Evolutionary conservation across 2,113 vertebrate genomes (phyloP), one percentile per base, ranked within the genome.

Genomic region (Sardina pilchardus): DNA sequence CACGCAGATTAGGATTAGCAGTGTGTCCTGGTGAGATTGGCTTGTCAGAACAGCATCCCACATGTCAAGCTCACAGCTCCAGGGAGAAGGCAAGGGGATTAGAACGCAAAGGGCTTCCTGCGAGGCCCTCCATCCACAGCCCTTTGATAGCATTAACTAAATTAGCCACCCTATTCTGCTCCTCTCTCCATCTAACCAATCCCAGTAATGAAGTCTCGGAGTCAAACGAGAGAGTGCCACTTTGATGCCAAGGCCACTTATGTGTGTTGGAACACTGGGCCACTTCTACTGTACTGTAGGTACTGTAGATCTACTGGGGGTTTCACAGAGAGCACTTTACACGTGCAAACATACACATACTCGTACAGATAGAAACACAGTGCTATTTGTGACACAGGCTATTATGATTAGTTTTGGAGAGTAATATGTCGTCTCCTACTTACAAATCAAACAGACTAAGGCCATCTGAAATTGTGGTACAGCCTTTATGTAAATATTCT

Each of bases 291-390:
- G 30, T 48, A 48, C 47, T 34, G 30, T 2, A 75, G 34, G 12
- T 75, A 14, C 71, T 36, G 30, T 78, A 12, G 30, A 78, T 36
- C 71, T 34, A 75, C 36, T 39, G 14, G 3, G 4, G 16, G 4
- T 14, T 36, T 78, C 30, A 78, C 71, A 78, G 30, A 36, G 30
- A 14, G 2, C 34, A 17, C 16, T 78, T 78, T 17, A 34, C 21
- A 63, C 43, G 19, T 42, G 3, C 48, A 56, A 34, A 56, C 36
- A 83, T 56, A 26, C 75, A 47, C 63, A 86, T 82, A 81, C 56
- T 82, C 82, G 53, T 59, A 48, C 16, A 0, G 48, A 56, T 83
- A 88, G 6, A 78, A 14, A 78, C 71, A 78, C 71, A 17, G 16
- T 30, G n/a, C 9, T 34, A 75, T 3, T 10, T 78, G 71, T 34